These are phyloP conservation scores for Chymomyza fuscimana DNA, from an alignment of 2,888 invertebrate genomes.

Conservation along the genomic window DNA sequence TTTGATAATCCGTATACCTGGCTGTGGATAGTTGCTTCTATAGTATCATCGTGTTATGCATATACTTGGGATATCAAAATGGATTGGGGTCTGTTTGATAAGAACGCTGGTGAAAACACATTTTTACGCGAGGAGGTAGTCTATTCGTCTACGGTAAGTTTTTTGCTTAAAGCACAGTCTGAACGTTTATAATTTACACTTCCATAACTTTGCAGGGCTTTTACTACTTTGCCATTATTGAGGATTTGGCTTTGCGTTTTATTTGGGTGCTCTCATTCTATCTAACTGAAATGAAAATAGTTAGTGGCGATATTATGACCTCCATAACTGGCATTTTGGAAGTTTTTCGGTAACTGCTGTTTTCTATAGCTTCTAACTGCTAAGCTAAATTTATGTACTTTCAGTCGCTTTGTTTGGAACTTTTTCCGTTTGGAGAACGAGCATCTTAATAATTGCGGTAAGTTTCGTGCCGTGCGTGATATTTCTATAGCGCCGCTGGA, in stretches of 20 bases:
- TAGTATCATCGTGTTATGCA: constrained; percentile 95
- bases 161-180: neutral
- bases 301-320: constrained; percentile 90
- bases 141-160: constrained; percentile 91
- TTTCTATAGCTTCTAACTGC: neutral
- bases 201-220: constrained; percentile 82
- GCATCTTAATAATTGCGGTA: constrained; percentile 99
- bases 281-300: constrained; percentile 88
- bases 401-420: constrained; percentile 98
- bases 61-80: constrained; percentile 99
- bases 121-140: constrained; percentile 97
- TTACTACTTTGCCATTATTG: constrained; percentile 97
- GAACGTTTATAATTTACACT: constrained; percentile 7
- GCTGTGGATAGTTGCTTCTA: constrained; percentile 91
- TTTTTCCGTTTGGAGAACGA: constrained; percentile 99
- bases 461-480: constrained; percentile 98
- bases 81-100: constrained; percentile 99
- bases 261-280: constrained; percentile 95
- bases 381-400: neutral
- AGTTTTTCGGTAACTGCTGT: constrained; percentile 87
- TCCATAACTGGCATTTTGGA: constrained; percentile 91
- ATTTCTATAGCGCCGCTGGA: constrained; percentile 97
- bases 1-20: constrained; percentile 92
- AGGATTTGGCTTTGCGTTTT: constrained; percentile 95
- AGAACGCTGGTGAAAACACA: constrained; percentile 93